Evolutionary conservation across 2,888 invertebrate genomes (phyloP).

Genomic region (Tenthredo livida): DNA sequence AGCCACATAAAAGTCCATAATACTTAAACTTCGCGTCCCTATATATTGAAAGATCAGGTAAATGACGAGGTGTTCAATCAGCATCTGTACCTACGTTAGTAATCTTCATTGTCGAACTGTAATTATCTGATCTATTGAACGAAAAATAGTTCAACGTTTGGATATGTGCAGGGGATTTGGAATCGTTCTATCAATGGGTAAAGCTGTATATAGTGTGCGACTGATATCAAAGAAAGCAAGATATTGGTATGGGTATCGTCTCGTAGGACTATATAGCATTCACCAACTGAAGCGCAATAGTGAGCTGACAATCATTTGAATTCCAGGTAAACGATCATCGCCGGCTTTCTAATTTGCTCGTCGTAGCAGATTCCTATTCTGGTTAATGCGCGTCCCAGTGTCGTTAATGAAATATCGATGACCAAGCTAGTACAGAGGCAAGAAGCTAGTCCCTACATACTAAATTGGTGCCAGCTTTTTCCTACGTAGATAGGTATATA

Average conservation of each 20-base stretch:
- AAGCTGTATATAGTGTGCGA: neutral
- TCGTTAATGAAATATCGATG: slow-evolving; percentile 28
- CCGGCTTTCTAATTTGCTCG: slow-evolving; percentile 17
- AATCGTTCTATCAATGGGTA: neutral
- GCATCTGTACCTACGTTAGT: neutral
- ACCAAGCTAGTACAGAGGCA: slow-evolving; percentile 19
- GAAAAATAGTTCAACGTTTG: neutral
- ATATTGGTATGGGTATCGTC: neutral
- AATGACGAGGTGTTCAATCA: neutral
- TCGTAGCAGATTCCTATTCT: slow-evolving; percentile 15
- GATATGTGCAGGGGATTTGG: neutral
- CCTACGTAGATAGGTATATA: neutral
- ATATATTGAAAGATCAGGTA: neutral
- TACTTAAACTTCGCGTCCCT: neutral
- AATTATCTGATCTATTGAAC: neutral
- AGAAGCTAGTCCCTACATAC: slow-evolving; percentile 19
- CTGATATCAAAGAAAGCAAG: neutral
- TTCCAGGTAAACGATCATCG: slow-evolving; percentile 28
- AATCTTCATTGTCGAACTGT: neutral
- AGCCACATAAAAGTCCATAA: neutral
- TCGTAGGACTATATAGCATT: neutral
- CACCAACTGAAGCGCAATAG: neutral
- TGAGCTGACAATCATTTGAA: slow-evolving; percentile 24
- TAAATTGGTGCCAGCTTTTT: neutral
- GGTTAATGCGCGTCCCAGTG: slow-evolving; percentile 17